A percentile compares a stretch with the other conserved stretches of the same genome.
Conservation (phyloP, 1,140 invertebrate species). For the Ips typographus region DNA sequence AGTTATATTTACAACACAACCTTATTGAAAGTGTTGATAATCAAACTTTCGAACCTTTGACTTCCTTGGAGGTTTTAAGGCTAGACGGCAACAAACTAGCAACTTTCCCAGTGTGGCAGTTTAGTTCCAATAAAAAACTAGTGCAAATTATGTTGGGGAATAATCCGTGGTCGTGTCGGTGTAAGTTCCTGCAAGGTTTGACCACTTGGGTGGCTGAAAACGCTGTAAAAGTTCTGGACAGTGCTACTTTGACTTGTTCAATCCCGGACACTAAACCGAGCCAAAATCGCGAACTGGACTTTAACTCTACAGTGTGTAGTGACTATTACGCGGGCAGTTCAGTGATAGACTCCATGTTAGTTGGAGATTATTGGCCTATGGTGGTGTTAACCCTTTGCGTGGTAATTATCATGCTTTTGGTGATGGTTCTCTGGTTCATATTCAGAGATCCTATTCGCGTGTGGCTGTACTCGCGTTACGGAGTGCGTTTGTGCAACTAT, state of each 20-base stretch:
- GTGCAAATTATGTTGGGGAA: constrained; percentile 72
- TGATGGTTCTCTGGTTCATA: constrained; percentile 76
- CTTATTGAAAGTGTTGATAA: constrained; percentile 76
- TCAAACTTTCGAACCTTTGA: constrained; percentile 74
- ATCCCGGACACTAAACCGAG: constrained; percentile 72
- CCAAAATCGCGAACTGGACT: constrained; percentile 72
- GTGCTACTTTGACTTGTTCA: constrained; percentile 76
- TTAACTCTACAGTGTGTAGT: constrained; percentile 79
- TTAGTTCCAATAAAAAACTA: constrained; percentile 69
- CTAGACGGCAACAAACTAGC: constrained; percentile 83
- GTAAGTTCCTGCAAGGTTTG: constrained; percentile 83
- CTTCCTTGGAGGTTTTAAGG: constrained; percentile 75
- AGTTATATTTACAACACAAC: constrained; percentile 88
- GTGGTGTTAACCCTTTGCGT: constrained; percentile 76
- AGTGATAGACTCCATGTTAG: constrained; percentile 78
- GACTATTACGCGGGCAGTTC: constrained; percentile 81
- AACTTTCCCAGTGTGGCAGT: constrained; percentile 81
- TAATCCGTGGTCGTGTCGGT: constrained; percentile 88
- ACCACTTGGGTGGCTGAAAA: constrained; percentile 82
- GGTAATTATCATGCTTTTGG: constrained; percentile 69
- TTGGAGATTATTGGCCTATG: constrained; percentile 82
- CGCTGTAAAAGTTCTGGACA: constrained; percentile 75
- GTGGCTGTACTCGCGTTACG: constrained; percentile 86
- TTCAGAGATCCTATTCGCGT: constrained; percentile 81
- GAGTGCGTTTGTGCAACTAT: constrained; percentile 73